These are phyloP conservation scores for Trichonephila inaurata DNA, from an alignment of 1,140 invertebrate genomes.

Conservation along the genomic window DNA sequence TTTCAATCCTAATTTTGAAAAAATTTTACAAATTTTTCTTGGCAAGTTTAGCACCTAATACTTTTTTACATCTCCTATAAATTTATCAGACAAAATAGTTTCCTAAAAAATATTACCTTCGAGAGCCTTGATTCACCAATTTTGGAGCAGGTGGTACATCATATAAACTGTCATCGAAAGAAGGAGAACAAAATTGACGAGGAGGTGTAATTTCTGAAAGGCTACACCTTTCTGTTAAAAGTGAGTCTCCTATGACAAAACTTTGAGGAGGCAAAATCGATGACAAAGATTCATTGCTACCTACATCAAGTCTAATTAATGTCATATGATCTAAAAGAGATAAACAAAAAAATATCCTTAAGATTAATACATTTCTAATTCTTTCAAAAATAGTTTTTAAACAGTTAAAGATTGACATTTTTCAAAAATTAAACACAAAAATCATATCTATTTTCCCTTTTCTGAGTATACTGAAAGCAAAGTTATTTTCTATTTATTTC, in stretches of 20 bases:
- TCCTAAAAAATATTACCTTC: constrained; percentile 42
- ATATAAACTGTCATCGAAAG: constrained; percentile 72
- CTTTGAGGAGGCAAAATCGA: constrained; percentile 67
- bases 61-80: not conserved
- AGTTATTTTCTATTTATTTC: no score
- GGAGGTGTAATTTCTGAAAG: constrained; percentile 73
- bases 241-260: constrained; percentile 42
- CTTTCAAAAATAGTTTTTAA: no score
- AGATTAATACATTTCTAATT: no score
- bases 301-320: constrained; percentile 68
- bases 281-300: constrained; percentile 59
- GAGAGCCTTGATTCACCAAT: constrained; percentile 20
- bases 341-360: not conserved
- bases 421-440: no score
- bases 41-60: not conserved
- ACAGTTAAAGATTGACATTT: no score
- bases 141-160: constrained; percentile 73
- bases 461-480: no score
- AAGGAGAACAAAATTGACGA: constrained; percentile 74
- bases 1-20: not conserved
- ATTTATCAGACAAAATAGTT: not conserved
- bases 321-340: constrained; percentile 70
- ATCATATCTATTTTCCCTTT: no score
- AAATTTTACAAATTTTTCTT: not conserved
- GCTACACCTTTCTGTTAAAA: constrained; percentile 68